Evolutionary conservation across 2,113 vertebrate genomes (phyloP).

Genomic region (Crotalus horridus): DNA sequence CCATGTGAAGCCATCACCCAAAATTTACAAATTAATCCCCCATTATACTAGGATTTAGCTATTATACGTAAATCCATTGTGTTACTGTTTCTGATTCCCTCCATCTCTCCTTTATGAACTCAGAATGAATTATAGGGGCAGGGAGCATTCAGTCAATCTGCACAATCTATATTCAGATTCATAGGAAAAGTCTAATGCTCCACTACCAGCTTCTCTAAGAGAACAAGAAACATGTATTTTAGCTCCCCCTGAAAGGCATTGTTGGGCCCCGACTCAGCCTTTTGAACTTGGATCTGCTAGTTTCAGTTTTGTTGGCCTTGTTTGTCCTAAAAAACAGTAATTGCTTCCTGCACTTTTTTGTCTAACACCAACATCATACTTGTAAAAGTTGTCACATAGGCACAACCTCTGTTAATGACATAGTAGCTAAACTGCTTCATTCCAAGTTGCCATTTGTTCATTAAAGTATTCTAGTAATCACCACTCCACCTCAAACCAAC

Average conservation of each 20-base stretch:
- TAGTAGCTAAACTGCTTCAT: not conserved
- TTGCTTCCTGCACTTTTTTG: not conserved
- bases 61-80: not conserved
- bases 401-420: not conserved
- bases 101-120: not conserved
- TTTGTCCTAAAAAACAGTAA: not conserved
- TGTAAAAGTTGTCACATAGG: not conserved
- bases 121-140: not conserved
- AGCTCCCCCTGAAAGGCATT: not conserved
- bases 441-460: not conserved
- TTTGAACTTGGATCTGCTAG: not conserved
- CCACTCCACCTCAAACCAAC: not conserved
- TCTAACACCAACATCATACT: not conserved
- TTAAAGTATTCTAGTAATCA: not conserved
- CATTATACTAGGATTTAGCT: not conserved
- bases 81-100: not conserved
- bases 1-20: not conserved
- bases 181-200: not conserved
- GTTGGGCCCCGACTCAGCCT: not conserved
- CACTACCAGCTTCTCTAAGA: not conserved
- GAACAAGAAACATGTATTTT: not conserved
- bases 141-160: not conserved
- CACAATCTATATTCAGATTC: not conserved
- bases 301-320: not conserved
- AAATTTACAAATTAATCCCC: not conserved